Evolutionary conservation across 2,797 vertebrate species (phyloP).

Genomic region (Uromys caudimaculatus): DNA sequence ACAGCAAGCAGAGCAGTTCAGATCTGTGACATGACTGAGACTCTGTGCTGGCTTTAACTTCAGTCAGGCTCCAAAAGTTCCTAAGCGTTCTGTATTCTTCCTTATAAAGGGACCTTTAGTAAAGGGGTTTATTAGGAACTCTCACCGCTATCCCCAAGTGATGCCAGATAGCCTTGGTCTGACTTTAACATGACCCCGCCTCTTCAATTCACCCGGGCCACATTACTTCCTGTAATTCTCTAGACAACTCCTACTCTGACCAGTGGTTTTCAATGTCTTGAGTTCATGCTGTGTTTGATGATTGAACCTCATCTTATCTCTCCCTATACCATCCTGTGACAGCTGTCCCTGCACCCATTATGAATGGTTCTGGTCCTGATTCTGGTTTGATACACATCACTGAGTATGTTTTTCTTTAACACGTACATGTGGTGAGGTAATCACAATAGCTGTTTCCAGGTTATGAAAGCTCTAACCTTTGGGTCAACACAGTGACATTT

Average conservation of each 20-base stretch:
- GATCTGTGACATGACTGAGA: slow-evolving; percentile 60
- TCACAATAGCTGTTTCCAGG: slow-evolving; percentile 67
- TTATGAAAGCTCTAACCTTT: slow-evolving; percentile 77
- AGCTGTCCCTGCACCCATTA: neutral
- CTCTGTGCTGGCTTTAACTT: neutral
- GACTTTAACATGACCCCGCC: neutral
- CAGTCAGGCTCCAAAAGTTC: neutral
- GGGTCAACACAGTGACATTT: slow-evolving; percentile 71
- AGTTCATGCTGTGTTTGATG: neutral
- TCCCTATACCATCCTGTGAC: neutral
- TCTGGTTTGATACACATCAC: neutral
- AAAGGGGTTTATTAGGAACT: neutral
- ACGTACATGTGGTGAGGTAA: slow-evolving; percentile 69
- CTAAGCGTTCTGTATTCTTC: neutral
- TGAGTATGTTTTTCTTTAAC: neutral
- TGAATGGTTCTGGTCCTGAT: neutral
- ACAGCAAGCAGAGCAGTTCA: slow-evolving; percentile 66
- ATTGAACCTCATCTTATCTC: neutral
- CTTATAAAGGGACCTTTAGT: neutral
- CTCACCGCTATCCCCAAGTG: neutral
- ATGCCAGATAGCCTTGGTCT: neutral
- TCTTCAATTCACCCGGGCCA: neutral
- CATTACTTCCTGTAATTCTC: neutral
- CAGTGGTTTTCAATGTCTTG: neutral
- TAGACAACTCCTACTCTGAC: neutral